Conservation (phyloP, 2,113 vertebrate genomes). For the Engystomops pustulosus region DNA sequence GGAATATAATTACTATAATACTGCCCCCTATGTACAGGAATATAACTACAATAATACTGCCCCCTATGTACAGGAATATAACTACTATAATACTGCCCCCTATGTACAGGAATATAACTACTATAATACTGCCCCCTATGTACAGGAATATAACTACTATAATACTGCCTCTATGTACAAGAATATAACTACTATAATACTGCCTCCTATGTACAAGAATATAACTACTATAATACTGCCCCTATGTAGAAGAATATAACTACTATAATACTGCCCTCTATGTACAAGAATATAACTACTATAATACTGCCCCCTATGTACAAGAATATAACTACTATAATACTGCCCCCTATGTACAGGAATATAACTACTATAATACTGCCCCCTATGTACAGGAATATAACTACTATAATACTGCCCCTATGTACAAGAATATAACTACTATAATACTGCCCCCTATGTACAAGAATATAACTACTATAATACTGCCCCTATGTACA, state of each 20-base stretch:
- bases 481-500: neutral
- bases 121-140: too few species aligned
- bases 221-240: neutral
- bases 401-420: neutral
- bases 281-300: neutral
- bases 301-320: neutral
- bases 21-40: too few species aligned
- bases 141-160: too few species aligned
- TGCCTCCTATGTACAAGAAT: neutral
- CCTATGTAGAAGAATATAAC: too few species aligned
- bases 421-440: neutral
- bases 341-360: too few species aligned
- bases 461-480: neutral
- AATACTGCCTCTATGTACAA: neutral
- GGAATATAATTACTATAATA: too few species aligned
- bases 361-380: too few species aligned
- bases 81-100: too few species aligned
- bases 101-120: too few species aligned
- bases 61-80: too few species aligned
- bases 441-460: neutral
- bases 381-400: neutral
- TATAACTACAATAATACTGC: too few species aligned
- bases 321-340: neutral
- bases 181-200: constrained; percentile 5
- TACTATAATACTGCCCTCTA: neutral